A percentile compares a stretch with the other conserved stretches of the same genome.
Evolutionary conservation across 2,888 invertebrate genomes (phyloP).

Genomic region (Bimastos eiseni): DNA sequence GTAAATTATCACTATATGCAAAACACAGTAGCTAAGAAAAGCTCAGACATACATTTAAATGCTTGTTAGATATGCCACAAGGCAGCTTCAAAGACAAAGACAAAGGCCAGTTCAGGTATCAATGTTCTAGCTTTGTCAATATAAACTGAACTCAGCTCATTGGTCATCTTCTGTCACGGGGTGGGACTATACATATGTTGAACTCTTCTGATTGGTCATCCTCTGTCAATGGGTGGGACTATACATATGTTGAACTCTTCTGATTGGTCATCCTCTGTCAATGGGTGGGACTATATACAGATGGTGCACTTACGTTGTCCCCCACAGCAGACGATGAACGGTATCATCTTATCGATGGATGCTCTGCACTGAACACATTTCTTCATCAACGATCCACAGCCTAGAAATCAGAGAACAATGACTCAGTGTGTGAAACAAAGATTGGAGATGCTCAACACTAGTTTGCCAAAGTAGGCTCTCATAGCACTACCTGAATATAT

Average conservation of each 20-base stretch:
- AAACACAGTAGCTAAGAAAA: background rate
- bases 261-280: too few relatives aligned
- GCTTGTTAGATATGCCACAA: background rate
- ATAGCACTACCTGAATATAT: too few relatives aligned
- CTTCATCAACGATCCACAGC: slow-evolving; percentile 90
- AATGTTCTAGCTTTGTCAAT: background rate
- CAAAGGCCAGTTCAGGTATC: background rate
- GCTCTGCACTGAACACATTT: slow-evolving; percentile 93
- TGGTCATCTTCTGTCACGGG: too few relatives aligned
- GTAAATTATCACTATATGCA: background rate
- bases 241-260: too few relatives aligned
- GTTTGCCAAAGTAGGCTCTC: too few relatives aligned
- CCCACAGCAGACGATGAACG: slow-evolving; percentile 61
- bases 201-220: too few relatives aligned
- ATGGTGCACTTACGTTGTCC: slow-evolving; percentile 54
- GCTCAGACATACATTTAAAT: background rate
- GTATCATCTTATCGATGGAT: slow-evolving; percentile 71
- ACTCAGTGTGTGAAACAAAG: background rate
- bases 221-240: too few relatives aligned
- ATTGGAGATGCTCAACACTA: too few relatives aligned
- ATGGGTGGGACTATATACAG: background rate
- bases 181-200: too few relatives aligned
- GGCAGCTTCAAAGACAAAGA: background rate
- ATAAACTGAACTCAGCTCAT: background rate
- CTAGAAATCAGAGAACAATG: slow-evolving; percentile 40